A percentile compares a stretch with the other conserved stretches of the same genome.
These are phyloP conservation scores for Hippocampus barbouri DNA, from an alignment of 2,113 vertebrate species.

Conservation along the genomic window DNA sequence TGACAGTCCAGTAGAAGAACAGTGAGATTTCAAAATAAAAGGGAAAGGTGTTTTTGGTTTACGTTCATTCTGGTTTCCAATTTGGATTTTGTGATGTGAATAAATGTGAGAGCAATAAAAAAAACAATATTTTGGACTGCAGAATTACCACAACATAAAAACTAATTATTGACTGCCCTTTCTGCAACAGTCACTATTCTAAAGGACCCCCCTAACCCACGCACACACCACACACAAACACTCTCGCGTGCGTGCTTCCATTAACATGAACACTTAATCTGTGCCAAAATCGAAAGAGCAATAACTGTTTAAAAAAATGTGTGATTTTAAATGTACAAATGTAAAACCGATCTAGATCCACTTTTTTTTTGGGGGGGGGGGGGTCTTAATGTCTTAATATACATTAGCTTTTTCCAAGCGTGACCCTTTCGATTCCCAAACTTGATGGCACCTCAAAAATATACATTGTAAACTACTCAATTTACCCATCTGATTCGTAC, in stretches of 20 bases:
- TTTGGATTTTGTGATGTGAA: background rate
- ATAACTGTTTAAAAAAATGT: background rate
- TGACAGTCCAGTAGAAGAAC: slow-evolving; percentile 40
- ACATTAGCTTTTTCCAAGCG: background rate
- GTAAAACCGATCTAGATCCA: background rate
- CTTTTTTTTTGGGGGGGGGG: too few species aligned
- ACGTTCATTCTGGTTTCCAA: background rate
- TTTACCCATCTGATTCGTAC: background rate
- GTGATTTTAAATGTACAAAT: background rate
- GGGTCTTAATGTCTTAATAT: background rate
- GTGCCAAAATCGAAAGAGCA: background rate
- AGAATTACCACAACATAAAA: slow-evolving; percentile 17
- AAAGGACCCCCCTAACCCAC: background rate
- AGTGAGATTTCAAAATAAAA: slow-evolving; percentile 45
- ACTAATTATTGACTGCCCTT: background rate
- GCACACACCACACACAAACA: background rate
- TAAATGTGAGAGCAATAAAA: background rate
- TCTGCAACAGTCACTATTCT: background rate
- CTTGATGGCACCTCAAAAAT: background rate
- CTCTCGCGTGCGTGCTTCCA: background rate
- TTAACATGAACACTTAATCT: background rate
- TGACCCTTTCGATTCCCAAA: background rate
- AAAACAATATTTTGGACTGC: slow-evolving; percentile 26
- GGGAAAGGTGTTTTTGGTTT: background rate
- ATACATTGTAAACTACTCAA: background rate